Conservation (phyloP, 2,797 vertebrate genomes). For the Anguilla obscura region DNA sequence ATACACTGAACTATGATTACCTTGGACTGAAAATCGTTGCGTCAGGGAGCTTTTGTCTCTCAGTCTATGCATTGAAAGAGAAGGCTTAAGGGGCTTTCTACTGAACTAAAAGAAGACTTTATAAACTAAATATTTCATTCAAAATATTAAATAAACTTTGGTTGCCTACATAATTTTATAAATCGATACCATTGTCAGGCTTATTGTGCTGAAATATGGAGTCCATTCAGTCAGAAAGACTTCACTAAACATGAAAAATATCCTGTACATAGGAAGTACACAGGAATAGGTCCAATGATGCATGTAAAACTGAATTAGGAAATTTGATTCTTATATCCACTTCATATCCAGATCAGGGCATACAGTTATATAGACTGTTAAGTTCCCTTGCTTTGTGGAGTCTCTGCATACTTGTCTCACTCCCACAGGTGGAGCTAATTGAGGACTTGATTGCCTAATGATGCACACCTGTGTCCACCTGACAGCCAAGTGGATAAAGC, state of each 20-base stretch:
- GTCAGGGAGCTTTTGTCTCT: too few species aligned
- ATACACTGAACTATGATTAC: neutral
- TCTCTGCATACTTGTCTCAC: too few species aligned
- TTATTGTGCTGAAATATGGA: too few species aligned
- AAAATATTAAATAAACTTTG: slow-evolving; percentile 3
- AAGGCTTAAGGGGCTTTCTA: neutral
- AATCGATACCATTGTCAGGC: neutral
- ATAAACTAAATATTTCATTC: neutral
- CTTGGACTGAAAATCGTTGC: neutral
- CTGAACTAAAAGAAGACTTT: neutral
- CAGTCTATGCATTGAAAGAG: neutral
- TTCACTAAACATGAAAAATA: neutral
- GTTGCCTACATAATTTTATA: slow-evolving; percentile 1
- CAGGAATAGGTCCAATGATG: neutral
- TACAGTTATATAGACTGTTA: neutral
- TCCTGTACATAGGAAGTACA: neutral
- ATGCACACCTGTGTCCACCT: too few species aligned
- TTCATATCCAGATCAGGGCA: neutral
- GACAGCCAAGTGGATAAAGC: too few species aligned
- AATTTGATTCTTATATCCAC: neutral
- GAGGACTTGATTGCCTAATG: too few species aligned
- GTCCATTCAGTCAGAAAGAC: neutral
- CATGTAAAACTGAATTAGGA: neutral
- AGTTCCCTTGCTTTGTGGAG: too few species aligned
- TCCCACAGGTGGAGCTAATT: too few species aligned